These are phyloP conservation scores for Trididemnum clinides DNA, from an alignment of 23 tunicate species.

Conservation along the genomic window DNA sequence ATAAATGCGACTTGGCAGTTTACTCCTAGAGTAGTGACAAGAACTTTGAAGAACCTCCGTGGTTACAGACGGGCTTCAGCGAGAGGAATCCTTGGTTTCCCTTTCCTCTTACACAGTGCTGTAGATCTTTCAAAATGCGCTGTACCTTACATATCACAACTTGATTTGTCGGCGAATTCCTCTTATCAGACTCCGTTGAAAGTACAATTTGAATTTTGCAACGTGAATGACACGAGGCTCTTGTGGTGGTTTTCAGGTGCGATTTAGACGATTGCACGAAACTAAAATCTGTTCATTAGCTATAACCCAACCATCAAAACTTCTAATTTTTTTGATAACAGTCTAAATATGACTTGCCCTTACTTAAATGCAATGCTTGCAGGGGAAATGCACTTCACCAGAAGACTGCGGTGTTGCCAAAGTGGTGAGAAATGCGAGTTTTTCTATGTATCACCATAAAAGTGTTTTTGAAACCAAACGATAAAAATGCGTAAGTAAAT, in stretches of 20 bases:
- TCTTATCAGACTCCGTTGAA: not conserved
- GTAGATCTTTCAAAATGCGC: slow-evolving; percentile 67
- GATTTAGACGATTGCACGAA: no score
- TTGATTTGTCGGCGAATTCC: not conserved
- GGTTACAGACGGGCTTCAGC: not conserved
- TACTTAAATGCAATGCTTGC: no score
- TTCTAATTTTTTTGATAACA: no score
- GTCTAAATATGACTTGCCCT: no score
- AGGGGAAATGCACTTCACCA: no score
- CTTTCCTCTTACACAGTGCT: slow-evolving; percentile 48
- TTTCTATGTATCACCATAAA: no score
- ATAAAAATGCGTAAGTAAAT: no score
- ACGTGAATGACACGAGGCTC: slow-evolving; percentile 18
- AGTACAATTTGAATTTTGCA: not conserved
- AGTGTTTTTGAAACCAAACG: no score
- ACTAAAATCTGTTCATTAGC: no score
- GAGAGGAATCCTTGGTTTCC: slow-evolving; percentile 33
- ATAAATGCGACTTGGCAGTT: slow-evolving; percentile 32
- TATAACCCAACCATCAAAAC: no score
- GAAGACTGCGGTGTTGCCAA: no score
- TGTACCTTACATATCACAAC: slow-evolving; percentile 7
- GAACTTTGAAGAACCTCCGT: not conserved
- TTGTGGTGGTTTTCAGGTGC: slow-evolving; percentile 75
- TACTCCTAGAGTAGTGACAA: not conserved
- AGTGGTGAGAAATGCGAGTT: no score